Evolutionary conservation across 1,140 invertebrate species (phyloP).

Genomic region (Plutomurus gul): DNA sequence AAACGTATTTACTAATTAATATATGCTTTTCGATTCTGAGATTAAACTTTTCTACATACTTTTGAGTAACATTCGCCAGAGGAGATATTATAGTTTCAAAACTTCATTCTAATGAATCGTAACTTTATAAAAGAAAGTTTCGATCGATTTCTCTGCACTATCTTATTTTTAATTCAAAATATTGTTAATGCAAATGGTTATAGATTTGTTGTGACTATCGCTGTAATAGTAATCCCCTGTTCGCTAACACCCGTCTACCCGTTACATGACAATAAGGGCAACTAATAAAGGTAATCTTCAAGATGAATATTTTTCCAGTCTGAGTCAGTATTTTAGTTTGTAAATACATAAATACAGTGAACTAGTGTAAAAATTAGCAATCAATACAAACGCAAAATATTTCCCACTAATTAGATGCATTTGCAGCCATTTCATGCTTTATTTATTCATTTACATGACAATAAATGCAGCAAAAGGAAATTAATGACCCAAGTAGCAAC

Average conservation of each 20-base stretch:
- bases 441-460: too few relatives aligned
- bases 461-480: background rate
- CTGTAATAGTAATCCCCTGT: background rate
- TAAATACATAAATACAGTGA: background rate
- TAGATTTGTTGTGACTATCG: background rate
- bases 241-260: too few relatives aligned
- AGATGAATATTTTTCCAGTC: background rate
- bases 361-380: background rate
- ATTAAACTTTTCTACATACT: background rate
- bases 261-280: too few relatives aligned
- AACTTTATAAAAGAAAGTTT: too few relatives aligned
- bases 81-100: too few relatives aligned
- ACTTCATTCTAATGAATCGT: too few relatives aligned
- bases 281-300: background rate
- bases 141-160: too few relatives aligned
- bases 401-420: background rate
- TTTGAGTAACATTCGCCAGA: too few relatives aligned
- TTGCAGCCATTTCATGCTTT: background rate
- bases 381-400: too few relatives aligned
- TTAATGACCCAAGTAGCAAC: background rate
- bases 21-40: background rate
- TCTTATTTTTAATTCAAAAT: too few relatives aligned
- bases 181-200: too few relatives aligned
- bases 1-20: background rate
- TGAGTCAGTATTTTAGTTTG: constrained; percentile 19